Evolutionary conservation across 2,888 invertebrate genomes (phyloP).

Genomic region (Hypena proboscidalis): DNA sequence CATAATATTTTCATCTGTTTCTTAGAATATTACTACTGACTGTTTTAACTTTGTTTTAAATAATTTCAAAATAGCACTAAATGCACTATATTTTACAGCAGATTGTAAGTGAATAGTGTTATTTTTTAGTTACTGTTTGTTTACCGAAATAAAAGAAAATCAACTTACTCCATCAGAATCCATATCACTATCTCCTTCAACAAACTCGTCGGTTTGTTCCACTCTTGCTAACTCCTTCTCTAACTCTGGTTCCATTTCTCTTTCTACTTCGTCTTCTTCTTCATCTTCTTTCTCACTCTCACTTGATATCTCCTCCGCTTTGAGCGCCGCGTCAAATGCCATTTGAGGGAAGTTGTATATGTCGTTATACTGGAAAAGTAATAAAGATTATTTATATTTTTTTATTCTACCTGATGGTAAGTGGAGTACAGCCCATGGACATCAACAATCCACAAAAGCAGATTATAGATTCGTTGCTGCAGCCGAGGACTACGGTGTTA

Average conservation of each 20-base stretch:
- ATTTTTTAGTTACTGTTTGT: too few species aligned
- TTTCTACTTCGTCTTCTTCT: conserved; percentile 85
- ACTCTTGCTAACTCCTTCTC: conserved; percentile 87
- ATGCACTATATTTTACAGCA: too few species aligned
- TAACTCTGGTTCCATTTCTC: conserved; percentile 86
- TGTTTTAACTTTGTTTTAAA: too few species aligned
- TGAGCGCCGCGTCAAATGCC: conserved; percentile 97
- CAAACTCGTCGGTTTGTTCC: conserved; percentile 87
- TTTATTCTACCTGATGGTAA: too few species aligned
- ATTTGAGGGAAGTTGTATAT: conserved; percentile 99
- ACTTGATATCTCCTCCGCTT: conserved; percentile 92
- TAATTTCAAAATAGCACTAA: too few species aligned
- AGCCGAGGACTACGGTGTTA: too few species aligned
- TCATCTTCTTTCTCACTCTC: conserved; percentile 89
- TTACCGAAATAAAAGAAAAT: not conserved
- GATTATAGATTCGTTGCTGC: too few species aligned
- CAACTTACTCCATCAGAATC: conserved; percentile 74
- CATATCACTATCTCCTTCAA: conserved; percentile 89
- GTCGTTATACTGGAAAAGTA: conserved; percentile 93
- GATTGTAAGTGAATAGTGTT: too few species aligned
- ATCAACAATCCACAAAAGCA: too few species aligned
- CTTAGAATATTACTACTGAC: too few species aligned
- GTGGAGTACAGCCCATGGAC: too few species aligned
- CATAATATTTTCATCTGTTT: too few species aligned
- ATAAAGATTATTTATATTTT: not conserved